Base-by-base conservation (phyloP, 2,888 invertebrate genomes). In the Caenorhabditis uteleia region DNA sequence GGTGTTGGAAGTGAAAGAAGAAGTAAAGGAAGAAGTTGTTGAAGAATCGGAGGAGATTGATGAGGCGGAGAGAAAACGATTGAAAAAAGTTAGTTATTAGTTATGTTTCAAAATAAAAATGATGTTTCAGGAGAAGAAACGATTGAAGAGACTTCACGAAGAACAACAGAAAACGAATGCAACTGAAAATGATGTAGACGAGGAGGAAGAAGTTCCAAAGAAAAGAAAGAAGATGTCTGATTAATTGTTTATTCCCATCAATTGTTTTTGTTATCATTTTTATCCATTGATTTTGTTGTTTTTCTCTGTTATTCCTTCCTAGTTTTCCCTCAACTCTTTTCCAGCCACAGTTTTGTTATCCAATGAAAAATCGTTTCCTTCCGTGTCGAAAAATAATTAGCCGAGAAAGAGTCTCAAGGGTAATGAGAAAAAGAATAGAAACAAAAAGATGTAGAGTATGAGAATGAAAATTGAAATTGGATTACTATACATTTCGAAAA, bases 201-300 rank as follows among this genome's bases (percentile, higher is more conserved):
- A 50, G 2, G 57, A 51, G 14, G 58, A 58, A 25, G 55, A 50
- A 20, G 21, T 51, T 10, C 58, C 57, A 7, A 59, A 54, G 27
- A 59, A 65, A 34, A 59, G 51, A 44, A 55, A 51, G 55, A 65
- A 65, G 57, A 46, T 36, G 44, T 42, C 46, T 20, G 56, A 61
- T 25, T 49, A 61, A 16, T 29, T n/a, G n/a, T n/a, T n/a, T n/a
- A n/a, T n/a, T n/a, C n/a, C n/a, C n/a, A n/a, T n/a, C n/a, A 16
- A 21, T 18, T 1, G 36, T 45, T 16, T 27, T 54, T 18, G n/a
- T 40, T 16, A 16, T 42, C 18, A 3, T 21, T 33, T 5, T 23
- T 14, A 29, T 23, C 25, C 31, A 21, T 50, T 31, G 23, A 8
- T 25, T 31, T 27, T 27, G 27, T 40, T 20, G 20, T 20, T 39